Evolutionary conservation across 2,888 invertebrate genomes (phyloP).

Genomic region (Xylocampa areola): DNA sequence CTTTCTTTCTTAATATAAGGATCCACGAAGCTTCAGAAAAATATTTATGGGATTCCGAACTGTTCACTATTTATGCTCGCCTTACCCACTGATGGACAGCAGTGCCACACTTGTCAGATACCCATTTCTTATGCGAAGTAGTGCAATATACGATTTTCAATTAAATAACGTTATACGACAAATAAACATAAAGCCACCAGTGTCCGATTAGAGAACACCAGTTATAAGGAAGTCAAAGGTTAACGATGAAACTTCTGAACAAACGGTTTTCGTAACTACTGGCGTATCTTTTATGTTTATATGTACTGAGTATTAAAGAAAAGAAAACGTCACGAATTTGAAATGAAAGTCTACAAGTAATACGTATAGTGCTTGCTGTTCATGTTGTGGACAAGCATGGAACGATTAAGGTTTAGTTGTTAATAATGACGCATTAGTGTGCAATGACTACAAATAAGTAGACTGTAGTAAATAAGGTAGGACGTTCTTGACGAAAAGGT

Average conservation of each 20-base stretch:
- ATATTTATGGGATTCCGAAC: too few species aligned
- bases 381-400: slow-evolving; percentile 26
- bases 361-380: too few species aligned
- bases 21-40: too few species aligned
- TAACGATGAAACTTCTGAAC: slow-evolving; percentile 28
- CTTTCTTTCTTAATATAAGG: too few species aligned
- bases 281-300: slow-evolving; percentile 23
- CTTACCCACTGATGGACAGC: too few species aligned
- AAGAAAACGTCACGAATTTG: slow-evolving; percentile 18
- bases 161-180: slow-evolving; percentile 1
- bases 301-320: slow-evolving; percentile 42
- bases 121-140: too few species aligned
- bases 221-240: slow-evolving; percentile 36
- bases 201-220: slow-evolving; percentile 27
- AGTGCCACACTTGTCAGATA: too few species aligned
- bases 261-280: slow-evolving; percentile 20
- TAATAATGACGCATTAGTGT: too few species aligned
- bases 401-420: too few species aligned
- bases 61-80: too few species aligned
- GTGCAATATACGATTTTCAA: background rate
- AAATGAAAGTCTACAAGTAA: slow-evolving; percentile 27
- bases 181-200: slow-evolving; percentile 7
- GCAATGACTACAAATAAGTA: too few species aligned
- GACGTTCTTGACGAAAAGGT: slow-evolving; percentile 2
- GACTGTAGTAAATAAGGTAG: too few species aligned